Evolutionary conservation across 2,888 invertebrate genomes (phyloP), one percentile per base, ranked within the genome.

Genomic region (Microctonus aethiopoides): DNA sequence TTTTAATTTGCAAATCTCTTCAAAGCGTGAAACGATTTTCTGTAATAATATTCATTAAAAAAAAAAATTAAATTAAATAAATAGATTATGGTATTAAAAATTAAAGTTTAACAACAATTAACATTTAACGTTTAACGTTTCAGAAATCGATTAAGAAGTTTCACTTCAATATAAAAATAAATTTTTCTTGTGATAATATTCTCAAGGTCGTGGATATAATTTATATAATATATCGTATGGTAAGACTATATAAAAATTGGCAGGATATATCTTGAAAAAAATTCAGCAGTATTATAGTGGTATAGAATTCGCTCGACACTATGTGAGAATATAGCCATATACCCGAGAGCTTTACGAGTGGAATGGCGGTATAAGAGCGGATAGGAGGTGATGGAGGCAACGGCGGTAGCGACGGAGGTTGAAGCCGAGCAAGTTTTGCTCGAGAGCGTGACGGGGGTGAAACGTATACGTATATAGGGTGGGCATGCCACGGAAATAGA

Each of bases 361-460:
- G 56, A 39, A 46, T 46, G 46, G 46, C 46, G n/a, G n/a, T n/a
- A n/a, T 68, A 62, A 26, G 62, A 62, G 63, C 52, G 56, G 57
- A 16, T 62, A 41, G 59, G 67, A 39, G 20, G 56, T 36, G 63
- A 63, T 52, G 62, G 51, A 54, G 54, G 39, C 61, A 59, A 62
- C 71, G 68, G 69, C 56, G 72, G 70, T 67, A 71, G 67, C 16
- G 46, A 46, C 46, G 46, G 16, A 16, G 46, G 46, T 46, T 46
- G 77, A 77, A 79, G 77, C 80, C 78, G 79, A 80, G 79, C 79
- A 84, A 86, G 85, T 85, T 86, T 84, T 80, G 84, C 81, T 84
- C 79, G 83, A 81, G 80, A 85, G 83, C 85, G 81, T 85, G 84
- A 84, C 83, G 85, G 82, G 83, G 84, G 83, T 83, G 83, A 81